Evolutionary conservation across 1,140 invertebrate genomes (phyloP), one percentile per base, ranked within the genome.

Genomic region (Microplitis demolitor): DNA sequence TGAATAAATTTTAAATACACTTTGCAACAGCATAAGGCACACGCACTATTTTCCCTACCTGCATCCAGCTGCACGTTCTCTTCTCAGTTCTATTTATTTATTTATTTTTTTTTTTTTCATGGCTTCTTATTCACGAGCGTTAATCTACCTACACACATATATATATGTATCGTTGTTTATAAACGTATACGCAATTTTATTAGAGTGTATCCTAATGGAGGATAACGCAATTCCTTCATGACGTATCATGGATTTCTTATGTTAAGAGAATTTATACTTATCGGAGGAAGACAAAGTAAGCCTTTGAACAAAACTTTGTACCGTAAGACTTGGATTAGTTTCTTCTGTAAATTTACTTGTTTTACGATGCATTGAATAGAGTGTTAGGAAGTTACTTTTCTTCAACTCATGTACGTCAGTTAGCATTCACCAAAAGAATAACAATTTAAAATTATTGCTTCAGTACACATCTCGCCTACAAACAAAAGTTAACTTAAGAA

Each of bases 211-310:
- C 53, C 35, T 11, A 70, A 51, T 63, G 45, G 58, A 53, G 34
- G 33, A 69, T 69, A 70, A 70, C 60, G 69, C 69, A 70, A 70
- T 69, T n/a, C 11, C 16, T 33, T 8, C 51, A 24, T 33, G 51
- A 39, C 13, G n/a, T 33, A 31, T 60, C 34, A 60, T 58, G 54
- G 34, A 51, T 72, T 75, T 75, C 74, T 69, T 72, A 64, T 71
- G 50, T 75, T 72, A 60, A 66, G 74, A 72, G 72, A 72, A 54
- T 50, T 67, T 54, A 71, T 74, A 63, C 63, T 74, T 71, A 74
- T 74, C 69, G 13, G 16, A 56, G 24, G 64, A 74, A 74, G 34
- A 74, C 73, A 74, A 74, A 24, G 24, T 24, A 24, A 74, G 73
- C 39, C 69, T 37, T 71, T 63, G 69, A 71, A 67, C 31, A 70